Conservation (phyloP, 2,888 invertebrate genomes). For the Drosophila ochracea region DNA sequence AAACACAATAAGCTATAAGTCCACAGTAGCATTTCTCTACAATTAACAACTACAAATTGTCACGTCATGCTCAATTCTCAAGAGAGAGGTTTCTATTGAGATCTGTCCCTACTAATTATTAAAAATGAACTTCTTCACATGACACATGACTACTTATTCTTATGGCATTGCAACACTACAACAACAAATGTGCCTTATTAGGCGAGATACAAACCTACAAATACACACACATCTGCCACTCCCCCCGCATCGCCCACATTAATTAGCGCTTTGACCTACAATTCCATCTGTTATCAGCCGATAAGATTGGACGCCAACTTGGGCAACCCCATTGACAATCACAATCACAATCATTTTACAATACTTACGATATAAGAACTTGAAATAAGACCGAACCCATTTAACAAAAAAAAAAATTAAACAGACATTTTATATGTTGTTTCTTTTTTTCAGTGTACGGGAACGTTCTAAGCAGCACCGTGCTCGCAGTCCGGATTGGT, state of each 20-base stretch:
- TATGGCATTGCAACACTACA: slow-evolving; percentile 29
- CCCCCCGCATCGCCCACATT: slow-evolving; percentile 4
- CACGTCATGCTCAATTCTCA: slow-evolving; percentile 12
- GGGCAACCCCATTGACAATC: slow-evolving; percentile 16
- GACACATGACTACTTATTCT: slow-evolving; percentile 2
- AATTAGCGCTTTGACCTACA: slow-evolving; percentile 58
- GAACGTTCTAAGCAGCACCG: slow-evolving; percentile 84
- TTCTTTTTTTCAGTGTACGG: slow-evolving; percentile 81
- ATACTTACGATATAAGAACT: slow-evolving; percentile 15
- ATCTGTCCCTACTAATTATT: slow-evolving; percentile 3
- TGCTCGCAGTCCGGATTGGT: slow-evolving; percentile 85
- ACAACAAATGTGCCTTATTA: slow-evolving; percentile 16
- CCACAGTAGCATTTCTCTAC: slow-evolving; percentile 9
- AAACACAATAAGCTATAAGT: slow-evolving; percentile 13
- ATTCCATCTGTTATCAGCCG: slow-evolving; percentile 47
- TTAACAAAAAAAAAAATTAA: neutral
- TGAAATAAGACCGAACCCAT: slow-evolving; percentile 5
- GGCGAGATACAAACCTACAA: neutral
- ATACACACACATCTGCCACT: neutral
- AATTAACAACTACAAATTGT: slow-evolving; percentile 35
- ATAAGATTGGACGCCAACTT: slow-evolving; percentile 47
- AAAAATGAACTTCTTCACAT: slow-evolving; percentile 17
- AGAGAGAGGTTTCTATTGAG: neutral
- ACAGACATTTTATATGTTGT: slow-evolving; percentile 3
- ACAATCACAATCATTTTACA: neutral